Percentiles rank a stretch among this genome's conserved stretches.
phyloP scores from a whole-genome alignment of 2,797 vertebrate genomes.

The Poecilia picta region DNA sequence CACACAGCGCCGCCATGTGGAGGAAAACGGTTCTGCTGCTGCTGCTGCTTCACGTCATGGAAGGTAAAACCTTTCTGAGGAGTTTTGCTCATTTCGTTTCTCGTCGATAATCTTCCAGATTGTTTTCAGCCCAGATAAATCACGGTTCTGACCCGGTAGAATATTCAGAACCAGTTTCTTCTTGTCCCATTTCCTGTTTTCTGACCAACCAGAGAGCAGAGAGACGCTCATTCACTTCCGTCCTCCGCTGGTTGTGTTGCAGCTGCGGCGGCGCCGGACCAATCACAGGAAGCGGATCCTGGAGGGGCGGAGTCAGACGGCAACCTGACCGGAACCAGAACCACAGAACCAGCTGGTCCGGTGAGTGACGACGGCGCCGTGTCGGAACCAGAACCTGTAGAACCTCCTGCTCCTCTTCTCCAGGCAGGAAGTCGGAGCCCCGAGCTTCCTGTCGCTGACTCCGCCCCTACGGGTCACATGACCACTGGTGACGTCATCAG shows the following conservation, averaged over 20 bases:
- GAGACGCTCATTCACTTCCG: no score
- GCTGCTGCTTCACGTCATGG: slow-evolving; percentile 44
- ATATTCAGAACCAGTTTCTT: no score
- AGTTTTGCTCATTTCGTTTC: not conserved
- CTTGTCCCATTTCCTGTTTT: not conserved
- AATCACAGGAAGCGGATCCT: slow-evolving; percentile 66
- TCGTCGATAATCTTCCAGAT: not conserved
- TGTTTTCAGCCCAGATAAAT: not conserved
- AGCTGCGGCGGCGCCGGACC: slow-evolving; percentile 79
- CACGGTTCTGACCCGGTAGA: not conserved
- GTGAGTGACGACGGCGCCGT: slow-evolving; percentile 34
- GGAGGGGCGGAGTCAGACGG: slow-evolving; percentile 11
- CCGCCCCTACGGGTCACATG: slow-evolving; percentile 16
- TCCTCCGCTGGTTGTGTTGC: slow-evolving; percentile 19
- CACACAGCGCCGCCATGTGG: slow-evolving; percentile 36
- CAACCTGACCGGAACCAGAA: slow-evolving; percentile 21
- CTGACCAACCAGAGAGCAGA: not conserved
- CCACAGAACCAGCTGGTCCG: slow-evolving; percentile 8
- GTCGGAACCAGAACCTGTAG: not conserved
- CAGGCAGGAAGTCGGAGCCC: slow-evolving; percentile 56
- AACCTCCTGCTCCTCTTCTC: not conserved
- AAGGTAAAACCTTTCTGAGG: slow-evolving; percentile 39
- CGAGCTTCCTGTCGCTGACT: slow-evolving; percentile 51
- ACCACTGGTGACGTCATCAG: slow-evolving; percentile 24
- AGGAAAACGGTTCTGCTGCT: slow-evolving; percentile 39